Evolutionary conservation across 2,797 vertebrate species (phyloP).

Genomic region (Eospalax fontanierii): DNA sequence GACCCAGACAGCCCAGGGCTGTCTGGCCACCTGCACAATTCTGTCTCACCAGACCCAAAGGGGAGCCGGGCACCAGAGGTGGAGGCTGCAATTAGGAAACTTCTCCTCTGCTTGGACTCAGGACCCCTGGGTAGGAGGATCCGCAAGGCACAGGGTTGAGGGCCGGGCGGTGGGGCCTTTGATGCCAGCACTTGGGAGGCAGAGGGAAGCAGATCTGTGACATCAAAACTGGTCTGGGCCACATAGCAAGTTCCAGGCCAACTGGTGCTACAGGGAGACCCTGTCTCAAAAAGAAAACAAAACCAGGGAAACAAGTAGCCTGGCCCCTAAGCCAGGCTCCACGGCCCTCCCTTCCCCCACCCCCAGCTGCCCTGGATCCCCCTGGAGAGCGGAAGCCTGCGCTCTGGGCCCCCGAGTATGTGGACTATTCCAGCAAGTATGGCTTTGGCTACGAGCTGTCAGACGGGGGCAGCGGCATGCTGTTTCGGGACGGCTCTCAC

Average conservation of each 20-base stretch:
- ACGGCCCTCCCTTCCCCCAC: neutral
- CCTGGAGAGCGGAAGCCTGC: neutral
- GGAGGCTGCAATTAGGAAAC: neutral
- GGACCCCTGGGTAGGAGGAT: constrained; percentile 67
- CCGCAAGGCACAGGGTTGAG: neutral
- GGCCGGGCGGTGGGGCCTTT: too few species aligned
- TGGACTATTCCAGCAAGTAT: constrained; percentile 82
- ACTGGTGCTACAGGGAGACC: too few species aligned
- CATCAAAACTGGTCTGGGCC: too few species aligned
- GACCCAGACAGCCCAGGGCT: neutral
- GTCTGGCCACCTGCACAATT: neutral
- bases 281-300: too few species aligned
- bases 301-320: too few species aligned
- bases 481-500: constrained; percentile 80
- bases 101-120: constrained; percentile 72
- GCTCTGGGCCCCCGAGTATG: constrained; percentile 79
- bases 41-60: constrained; percentile 2
- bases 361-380: constrained; percentile 52
- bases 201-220: too few species aligned
- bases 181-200: too few species aligned
- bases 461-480: constrained; percentile 35
- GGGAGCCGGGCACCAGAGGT: neutral
- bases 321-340: too few species aligned
- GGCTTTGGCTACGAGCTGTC: constrained; percentile 82
- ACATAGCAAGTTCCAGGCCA: too few species aligned